Percentiles rank a stretch among this genome's conserved stretches.
Conservation (phyloP, 1,140 invertebrate species). For the Geopemphigus sp. region DNA sequence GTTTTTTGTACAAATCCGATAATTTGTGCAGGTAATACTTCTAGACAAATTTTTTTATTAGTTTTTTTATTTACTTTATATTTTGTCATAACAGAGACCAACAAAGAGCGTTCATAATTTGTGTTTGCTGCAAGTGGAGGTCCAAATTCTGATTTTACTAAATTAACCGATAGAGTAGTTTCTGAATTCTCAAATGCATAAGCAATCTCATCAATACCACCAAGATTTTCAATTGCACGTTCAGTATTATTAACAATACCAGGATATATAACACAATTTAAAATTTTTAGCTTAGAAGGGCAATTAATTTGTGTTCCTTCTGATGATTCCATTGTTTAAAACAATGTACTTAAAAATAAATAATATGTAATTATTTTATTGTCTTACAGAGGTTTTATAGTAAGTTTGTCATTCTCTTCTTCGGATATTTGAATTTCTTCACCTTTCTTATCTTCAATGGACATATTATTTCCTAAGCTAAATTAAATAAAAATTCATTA, state of each 20-base stretch:
- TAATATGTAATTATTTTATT: conserved; percentile 21
- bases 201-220: conserved; percentile 36
- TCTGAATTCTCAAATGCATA: conserved; percentile 36
- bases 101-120: conserved; percentile 27
- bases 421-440: conserved; percentile 41
- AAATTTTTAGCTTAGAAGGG: conserved; percentile 2
- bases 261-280: conserved; percentile 37
- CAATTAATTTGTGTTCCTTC: background rate
- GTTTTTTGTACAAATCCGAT: conserved; percentile 32
- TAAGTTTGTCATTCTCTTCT: conserved; percentile 49
- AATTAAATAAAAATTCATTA: background rate
- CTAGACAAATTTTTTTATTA: conserved; percentile 18
- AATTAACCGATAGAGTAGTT: conserved; percentile 18
- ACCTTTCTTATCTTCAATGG: conserved; percentile 26
- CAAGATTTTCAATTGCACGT: conserved; percentile 24
- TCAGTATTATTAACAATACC: conserved; percentile 43
- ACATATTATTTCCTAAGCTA: conserved; percentile 21
- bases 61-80: conserved; percentile 44
- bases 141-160: conserved; percentile 42
- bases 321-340: conserved; percentile 13
- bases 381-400: conserved; percentile 40
- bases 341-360: background rate
- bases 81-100: conserved; percentile 22
- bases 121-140: conserved; percentile 8
- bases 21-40: conserved; percentile 7